Percentiles rank a stretch among this genome's conserved stretches.
Evolutionary conservation across 2,888 invertebrate genomes (phyloP).

Genomic region (Trachelus iudaicus): DNA sequence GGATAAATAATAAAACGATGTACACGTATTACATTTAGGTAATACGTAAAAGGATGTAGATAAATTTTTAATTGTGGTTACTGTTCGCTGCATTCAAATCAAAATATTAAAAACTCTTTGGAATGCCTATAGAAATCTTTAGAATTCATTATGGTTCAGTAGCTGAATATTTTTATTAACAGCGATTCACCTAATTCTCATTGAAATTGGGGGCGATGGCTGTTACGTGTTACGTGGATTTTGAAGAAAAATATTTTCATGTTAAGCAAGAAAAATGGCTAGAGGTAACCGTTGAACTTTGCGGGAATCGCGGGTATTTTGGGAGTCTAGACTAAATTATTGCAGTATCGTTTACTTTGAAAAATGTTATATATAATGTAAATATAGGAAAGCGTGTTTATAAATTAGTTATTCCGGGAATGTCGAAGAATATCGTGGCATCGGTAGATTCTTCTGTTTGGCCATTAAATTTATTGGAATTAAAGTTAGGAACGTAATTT

Average conservation of each 20-base stretch:
- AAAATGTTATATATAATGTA: neutral
- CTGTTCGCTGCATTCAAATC: too few relatives aligned
- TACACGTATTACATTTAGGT: neutral
- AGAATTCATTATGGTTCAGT: too few relatives aligned
- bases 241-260: neutral
- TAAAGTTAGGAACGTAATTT: neutral
- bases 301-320: neutral
- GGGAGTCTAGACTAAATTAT: neutral
- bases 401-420: neutral
- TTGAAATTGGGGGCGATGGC: too few relatives aligned
- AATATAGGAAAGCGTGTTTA: neutral
- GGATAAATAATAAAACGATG: neutral
- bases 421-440: neutral
- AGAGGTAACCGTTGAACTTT: neutral
- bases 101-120: too few relatives aligned
- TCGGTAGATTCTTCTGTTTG: neutral
- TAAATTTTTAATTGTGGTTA: neutral
- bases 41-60: neutral
- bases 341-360: neutral
- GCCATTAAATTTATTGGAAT: neutral
- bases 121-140: too few relatives aligned
- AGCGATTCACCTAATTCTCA: too few relatives aligned
- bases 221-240: neutral
- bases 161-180: too few relatives aligned
- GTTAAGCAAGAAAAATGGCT: neutral